A percentile compares a stretch with the other conserved stretches of the same genome.
Evolutionary conservation across 2,113 vertebrate species (phyloP).

Genomic region (Benitochromis conjunctus): DNA sequence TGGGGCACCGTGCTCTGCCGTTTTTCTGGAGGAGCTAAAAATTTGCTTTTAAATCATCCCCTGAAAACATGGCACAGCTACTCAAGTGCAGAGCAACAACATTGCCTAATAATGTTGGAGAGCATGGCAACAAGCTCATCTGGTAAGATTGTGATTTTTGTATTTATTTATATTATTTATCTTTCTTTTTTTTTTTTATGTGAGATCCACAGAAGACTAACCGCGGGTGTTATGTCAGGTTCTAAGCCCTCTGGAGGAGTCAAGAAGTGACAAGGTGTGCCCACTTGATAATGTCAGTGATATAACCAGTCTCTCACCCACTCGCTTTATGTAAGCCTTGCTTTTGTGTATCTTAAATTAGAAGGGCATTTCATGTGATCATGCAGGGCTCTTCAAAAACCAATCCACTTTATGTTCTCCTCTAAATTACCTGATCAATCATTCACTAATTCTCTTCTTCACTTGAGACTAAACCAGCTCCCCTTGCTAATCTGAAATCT

Average conservation of each 20-base stretch:
- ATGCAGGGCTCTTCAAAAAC: neutral
- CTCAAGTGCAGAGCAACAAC: neutral
- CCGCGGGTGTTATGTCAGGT: neutral
- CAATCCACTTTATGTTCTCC: neutral
- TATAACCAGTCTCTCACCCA: neutral
- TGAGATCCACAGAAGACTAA: neutral
- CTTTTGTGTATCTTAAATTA: neutral
- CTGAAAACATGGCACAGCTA: neutral
- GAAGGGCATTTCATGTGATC: neutral
- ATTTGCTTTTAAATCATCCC: neutral
- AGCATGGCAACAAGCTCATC: neutral
- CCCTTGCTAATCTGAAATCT: neutral
- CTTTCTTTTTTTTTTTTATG: neutral
- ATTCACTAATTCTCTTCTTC: neutral
- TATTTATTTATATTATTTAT: neutral
- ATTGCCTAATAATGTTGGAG: neutral
- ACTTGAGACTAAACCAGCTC: neutral
- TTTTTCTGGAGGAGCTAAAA: neutral
- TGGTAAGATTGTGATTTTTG: neutral
- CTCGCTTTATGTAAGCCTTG: neutral
- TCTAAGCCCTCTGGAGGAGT: neutral
- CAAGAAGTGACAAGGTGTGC: conserved; percentile 7
- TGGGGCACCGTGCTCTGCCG: neutral
- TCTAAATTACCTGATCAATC: neutral
- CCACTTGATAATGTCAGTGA: conserved; percentile 13